Percentiles rank a stretch among this genome's conserved stretches.
Evolutionary conservation across 2,888 invertebrate genomes (phyloP).

Genomic region (Spatulosminthurus flaviceps): DNA sequence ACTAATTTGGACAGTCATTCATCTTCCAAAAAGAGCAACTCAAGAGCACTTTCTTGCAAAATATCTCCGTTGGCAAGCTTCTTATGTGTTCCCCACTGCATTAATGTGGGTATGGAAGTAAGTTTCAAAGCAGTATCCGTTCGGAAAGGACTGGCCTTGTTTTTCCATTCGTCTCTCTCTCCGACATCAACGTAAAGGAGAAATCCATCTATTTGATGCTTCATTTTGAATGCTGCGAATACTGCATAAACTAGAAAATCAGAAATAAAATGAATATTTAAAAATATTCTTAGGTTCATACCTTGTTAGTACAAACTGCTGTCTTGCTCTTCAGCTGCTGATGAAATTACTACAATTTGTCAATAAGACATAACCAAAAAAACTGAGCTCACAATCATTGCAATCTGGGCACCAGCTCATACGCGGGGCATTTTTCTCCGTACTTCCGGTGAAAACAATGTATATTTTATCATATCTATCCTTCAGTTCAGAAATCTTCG

Average conservation of each 20-base stretch:
- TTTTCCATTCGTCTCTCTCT: conserved; percentile 79
- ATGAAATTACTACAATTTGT: background rate
- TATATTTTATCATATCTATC: conserved; percentile 67
- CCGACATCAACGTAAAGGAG: conserved; percentile 60
- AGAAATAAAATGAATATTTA: conserved; percentile 20
- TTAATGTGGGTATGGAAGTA: conserved; percentile 82
- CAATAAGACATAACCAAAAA: background rate
- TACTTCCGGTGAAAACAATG: conserved; percentile 76
- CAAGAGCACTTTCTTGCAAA: conserved; percentile 76
- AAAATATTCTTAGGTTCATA: background rate
- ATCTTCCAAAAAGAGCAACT: conserved; percentile 81
- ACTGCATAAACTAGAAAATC: conserved; percentile 55
- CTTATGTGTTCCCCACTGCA: conserved; percentile 81
- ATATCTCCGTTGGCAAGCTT: conserved; percentile 82
- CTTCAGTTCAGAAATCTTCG: conserved; percentile 71
- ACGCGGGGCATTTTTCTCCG: conserved; percentile 68
- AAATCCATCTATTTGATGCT: conserved; percentile 44
- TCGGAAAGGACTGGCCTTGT: conserved; percentile 81
- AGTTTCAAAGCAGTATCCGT: conserved; percentile 77
- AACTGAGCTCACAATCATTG: conserved; percentile 74
- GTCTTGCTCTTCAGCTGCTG: background rate
- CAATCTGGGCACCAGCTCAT: conserved; percentile 92
- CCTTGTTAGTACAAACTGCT: too few relatives aligned
- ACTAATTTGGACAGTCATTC: conserved; percentile 63
- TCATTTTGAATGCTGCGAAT: conserved; percentile 48